phyloP scores from a whole-genome alignment of 2,888 invertebrate species.

The Drosophila neonasuta region DNA sequence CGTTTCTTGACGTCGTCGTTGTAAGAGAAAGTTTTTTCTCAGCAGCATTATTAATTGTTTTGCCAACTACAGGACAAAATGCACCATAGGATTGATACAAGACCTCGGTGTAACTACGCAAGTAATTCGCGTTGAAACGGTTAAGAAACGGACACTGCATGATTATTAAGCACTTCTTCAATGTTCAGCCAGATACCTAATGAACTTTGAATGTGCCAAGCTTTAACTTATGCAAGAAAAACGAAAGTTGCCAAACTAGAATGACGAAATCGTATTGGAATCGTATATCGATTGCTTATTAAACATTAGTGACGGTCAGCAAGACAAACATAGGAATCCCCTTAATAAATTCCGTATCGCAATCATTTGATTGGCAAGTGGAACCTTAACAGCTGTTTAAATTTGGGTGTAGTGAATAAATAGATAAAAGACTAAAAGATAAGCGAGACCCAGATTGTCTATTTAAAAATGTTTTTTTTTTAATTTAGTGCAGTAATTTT shows the following conservation, averaged over 20 bases:
- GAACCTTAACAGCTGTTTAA: neutral
- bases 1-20: conserved; percentile 10
- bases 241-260: conserved; percentile 30
- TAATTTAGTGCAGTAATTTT: too few species aligned
- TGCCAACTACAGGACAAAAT: conserved; percentile 87
- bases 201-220: conserved; percentile 47
- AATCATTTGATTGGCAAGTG: conserved; percentile 3
- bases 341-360: neutral
- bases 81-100: conserved; percentile 91
- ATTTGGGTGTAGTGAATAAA: neutral
- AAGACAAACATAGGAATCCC: neutral
- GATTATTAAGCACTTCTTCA: conserved; percentile 20
- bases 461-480: too few species aligned
- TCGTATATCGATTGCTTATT: conserved; percentile 37
- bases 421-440: too few species aligned
- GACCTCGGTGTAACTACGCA: conserved; percentile 90
- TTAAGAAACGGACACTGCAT: conserved; percentile 96
- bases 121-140: conserved; percentile 89
- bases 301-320: conserved; percentile 3
- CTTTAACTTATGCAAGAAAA: conserved; percentile 66
- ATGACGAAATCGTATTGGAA: conserved; percentile 19
- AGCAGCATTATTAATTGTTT: conserved; percentile 75
- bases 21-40: conserved; percentile 67
- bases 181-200: conserved; percentile 7
- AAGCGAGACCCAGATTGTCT: too few species aligned